phyloP scores from a whole-genome alignment of 2,113 vertebrate genomes.

The Rhinichthys klamathensis region DNA sequence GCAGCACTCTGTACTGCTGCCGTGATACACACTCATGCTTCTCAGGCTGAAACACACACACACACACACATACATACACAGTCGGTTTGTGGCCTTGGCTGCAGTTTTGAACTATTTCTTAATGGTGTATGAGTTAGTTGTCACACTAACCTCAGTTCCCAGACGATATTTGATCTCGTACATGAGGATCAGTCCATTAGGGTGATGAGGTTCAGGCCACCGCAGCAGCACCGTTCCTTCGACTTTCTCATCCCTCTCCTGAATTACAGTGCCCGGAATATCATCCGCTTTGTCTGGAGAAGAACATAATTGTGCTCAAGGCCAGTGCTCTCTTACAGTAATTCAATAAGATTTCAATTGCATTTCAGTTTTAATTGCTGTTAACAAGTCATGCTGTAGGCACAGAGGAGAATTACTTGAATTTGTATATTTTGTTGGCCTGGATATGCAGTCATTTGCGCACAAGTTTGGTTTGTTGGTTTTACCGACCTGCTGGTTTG shows the following conservation, averaged over 20 bases:
- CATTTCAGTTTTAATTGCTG: not conserved
- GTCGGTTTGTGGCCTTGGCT: constrained; percentile 10
- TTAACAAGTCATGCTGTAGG: not conserved
- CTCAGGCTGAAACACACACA: constrained; percentile 73
- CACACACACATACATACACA: constrained; percentile 21
- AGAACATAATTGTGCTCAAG: constrained; percentile 23
- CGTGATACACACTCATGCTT: constrained; percentile 92
- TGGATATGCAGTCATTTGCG: not conserved
- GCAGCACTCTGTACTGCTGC: constrained; percentile 86
- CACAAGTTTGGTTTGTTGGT: not conserved
- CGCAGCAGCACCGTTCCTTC: constrained; percentile 86
- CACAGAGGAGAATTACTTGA: not conserved
- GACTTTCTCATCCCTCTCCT: constrained; percentile 82
- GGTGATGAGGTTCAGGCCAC: constrained; percentile 87
- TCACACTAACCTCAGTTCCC: constrained; percentile 83
- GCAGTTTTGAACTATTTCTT: constrained; percentile 16
- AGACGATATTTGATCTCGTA: constrained; percentile 93
- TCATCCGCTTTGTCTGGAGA: constrained; percentile 89
- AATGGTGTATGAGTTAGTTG: constrained; percentile 10
- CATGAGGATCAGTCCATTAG: constrained; percentile 95
- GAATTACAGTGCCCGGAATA: constrained; percentile 86
- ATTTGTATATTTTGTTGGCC: not conserved
- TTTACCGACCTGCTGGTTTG: constrained; percentile 88
- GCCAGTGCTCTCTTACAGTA: constrained; percentile 4
- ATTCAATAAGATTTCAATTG: constrained; percentile 1